Evolutionary conservation across 2,888 invertebrate species (phyloP).

Genomic region (Alloplasta piceator): DNA sequence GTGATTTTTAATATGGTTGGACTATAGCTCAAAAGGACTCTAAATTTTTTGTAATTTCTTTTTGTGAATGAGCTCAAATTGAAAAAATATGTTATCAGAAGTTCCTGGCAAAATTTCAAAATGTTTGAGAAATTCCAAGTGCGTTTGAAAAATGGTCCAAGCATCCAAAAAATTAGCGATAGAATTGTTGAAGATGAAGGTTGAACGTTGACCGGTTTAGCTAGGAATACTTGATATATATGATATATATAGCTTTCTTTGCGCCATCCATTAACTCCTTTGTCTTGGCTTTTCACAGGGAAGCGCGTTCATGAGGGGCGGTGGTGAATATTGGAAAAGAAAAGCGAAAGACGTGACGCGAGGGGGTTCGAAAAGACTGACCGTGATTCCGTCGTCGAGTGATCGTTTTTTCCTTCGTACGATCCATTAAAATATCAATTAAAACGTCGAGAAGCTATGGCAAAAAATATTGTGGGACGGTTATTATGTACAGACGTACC

Average conservation of each 20-base stretch:
- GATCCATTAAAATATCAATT: slow-evolving; percentile 82
- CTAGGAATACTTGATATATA: too few species aligned
- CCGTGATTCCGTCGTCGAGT: slow-evolving; percentile 75
- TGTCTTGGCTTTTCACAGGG: slow-evolving; percentile 73
- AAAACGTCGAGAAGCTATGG: slow-evolving; percentile 65
- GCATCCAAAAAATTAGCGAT: too few species aligned
- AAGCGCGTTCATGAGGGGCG: slow-evolving; percentile 22
- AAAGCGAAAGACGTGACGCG: slow-evolving; percentile 65
- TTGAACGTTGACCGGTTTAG: too few species aligned
- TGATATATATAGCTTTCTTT: slow-evolving; percentile 71
- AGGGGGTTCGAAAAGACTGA: slow-evolving; percentile 56
- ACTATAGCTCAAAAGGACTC: too few species aligned
- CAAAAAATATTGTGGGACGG: slow-evolving; percentile 39
- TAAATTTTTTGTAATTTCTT: too few species aligned
- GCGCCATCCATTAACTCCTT: slow-evolving; percentile 83
- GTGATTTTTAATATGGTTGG: too few species aligned
- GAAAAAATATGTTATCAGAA: too few species aligned
- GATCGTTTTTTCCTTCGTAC: slow-evolving; percentile 72
- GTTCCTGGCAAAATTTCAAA: too few species aligned
- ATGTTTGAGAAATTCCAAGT: too few species aligned
- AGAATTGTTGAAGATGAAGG: too few species aligned
- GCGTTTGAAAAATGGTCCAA: too few species aligned
- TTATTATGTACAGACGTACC: slow-evolving; percentile 19
- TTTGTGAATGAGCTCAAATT: too few species aligned
- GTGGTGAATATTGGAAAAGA: slow-evolving; percentile 30